Percentiles rank a stretch among this genome's conserved stretches.
These are phyloP conservation scores for Lathamus discolor DNA, from an alignment of 2,113 vertebrate genomes.

Conservation along the genomic window DNA sequence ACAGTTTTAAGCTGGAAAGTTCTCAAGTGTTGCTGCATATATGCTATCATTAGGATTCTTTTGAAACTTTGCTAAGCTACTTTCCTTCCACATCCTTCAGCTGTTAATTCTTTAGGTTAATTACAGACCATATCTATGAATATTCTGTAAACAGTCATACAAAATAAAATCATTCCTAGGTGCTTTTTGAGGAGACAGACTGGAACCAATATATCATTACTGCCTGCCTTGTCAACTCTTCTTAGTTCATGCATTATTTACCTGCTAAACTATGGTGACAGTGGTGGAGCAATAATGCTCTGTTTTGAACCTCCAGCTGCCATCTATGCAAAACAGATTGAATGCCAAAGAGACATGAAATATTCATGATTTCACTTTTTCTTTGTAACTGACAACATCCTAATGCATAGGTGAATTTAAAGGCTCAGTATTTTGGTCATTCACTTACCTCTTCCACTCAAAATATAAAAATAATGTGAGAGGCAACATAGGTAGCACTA, in stretches of 20 bases:
- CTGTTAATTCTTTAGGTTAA: neutral
- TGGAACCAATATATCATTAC: constrained; percentile 42
- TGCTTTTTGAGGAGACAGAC: neutral
- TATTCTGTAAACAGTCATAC: neutral
- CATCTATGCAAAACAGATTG: constrained; percentile 43
- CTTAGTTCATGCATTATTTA: constrained; percentile 62
- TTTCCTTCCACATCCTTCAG: neutral
- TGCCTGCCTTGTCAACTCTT: constrained; percentile 22
- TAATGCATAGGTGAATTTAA: neutral
- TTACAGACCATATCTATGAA: neutral
- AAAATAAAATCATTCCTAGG: neutral
- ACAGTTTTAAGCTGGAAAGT: neutral
- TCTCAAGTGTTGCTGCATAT: neutral
- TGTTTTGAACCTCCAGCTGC: constrained; percentile 46
- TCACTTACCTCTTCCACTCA: neutral
- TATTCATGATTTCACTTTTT: constrained; percentile 38
- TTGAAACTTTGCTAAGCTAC: neutral
- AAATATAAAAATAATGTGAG: neutral
- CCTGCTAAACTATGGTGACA: constrained; percentile 36
- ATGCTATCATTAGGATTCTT: neutral
- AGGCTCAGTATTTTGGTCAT: neutral
- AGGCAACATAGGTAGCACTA: neutral
- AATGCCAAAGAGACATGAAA: constrained; percentile 52
- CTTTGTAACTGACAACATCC: neutral
- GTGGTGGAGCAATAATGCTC: neutral